These are phyloP conservation scores for Limnodromus scolopaceus DNA, from an alignment of 2,797 vertebrate genomes.

Conservation along the genomic window DNA sequence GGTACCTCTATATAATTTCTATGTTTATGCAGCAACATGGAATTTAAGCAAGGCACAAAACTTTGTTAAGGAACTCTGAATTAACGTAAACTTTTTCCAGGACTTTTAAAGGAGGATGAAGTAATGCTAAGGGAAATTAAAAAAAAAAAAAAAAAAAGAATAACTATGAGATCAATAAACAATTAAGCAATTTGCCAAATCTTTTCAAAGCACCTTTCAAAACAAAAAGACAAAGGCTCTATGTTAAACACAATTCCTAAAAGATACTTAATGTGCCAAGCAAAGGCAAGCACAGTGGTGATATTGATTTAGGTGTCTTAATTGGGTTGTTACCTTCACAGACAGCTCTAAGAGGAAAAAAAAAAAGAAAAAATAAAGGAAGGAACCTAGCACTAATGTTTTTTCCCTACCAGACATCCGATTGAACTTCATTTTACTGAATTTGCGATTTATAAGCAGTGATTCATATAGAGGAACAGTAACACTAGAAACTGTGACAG, in stretches of 20 bases:
- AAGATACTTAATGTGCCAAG: background rate
- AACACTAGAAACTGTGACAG: background rate
- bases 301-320: background rate
- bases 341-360: background rate
- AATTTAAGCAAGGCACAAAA: background rate
- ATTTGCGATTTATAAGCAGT: background rate
- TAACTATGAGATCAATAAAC: background rate
- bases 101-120: background rate
- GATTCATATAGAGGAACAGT: background rate
- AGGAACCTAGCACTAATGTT: background rate
- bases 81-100: background rate
- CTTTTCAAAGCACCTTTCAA: background rate
- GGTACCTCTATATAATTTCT: background rate
- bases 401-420: background rate
- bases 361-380: background rate
- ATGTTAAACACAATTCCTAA: background rate
- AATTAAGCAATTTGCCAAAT: background rate
- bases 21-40: background rate
- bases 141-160: background rate
- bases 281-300: background rate
- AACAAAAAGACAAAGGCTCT: background rate
- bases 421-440: background rate
- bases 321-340: background rate
- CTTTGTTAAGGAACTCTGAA: background rate
- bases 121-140: background rate